Evolutionary conservation across 1,140 invertebrate genomes (phyloP).

Genomic region (Heliconius eleuchia): DNA sequence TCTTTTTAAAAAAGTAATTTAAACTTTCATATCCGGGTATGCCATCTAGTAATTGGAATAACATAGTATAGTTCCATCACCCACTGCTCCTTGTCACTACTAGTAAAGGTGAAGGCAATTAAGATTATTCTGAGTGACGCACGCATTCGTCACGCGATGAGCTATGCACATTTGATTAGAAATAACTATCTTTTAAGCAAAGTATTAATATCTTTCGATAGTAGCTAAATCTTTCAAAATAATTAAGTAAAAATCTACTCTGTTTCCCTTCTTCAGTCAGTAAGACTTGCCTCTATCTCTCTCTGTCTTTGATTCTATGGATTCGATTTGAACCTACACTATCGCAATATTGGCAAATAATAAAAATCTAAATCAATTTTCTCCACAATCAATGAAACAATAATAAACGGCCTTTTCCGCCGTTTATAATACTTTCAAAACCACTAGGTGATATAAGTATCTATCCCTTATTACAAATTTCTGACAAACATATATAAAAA

Average conservation of each 20-base stretch:
- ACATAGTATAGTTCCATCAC: not conserved
- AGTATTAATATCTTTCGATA: not conserved
- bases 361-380: not conserved
- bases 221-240: not conserved
- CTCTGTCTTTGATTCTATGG: too few relatives aligned
- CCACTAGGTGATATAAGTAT: not conserved
- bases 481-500: not conserved
- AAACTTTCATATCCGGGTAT: not conserved
- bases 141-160: conserved; percentile 12
- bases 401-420: not conserved
- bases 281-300: too few relatives aligned
- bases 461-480: not conserved
- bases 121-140: conserved; percentile 21
- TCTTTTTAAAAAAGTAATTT: too few relatives aligned
- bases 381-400: not conserved
- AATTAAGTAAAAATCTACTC: not conserved
- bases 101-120: conserved; percentile 14
- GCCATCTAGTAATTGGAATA: not conserved
- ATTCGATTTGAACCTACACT: not conserved
- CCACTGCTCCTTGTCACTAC: not conserved
- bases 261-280: not conserved
- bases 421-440: not conserved
- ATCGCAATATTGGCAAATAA: not conserved
- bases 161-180: conserved; percentile 6
- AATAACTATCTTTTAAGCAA: not conserved